Percentiles rank a stretch among this genome's conserved stretches.
phyloP scores from a whole-genome alignment of 2,888 invertebrate genomes.

The Smittia sp. region DNA sequence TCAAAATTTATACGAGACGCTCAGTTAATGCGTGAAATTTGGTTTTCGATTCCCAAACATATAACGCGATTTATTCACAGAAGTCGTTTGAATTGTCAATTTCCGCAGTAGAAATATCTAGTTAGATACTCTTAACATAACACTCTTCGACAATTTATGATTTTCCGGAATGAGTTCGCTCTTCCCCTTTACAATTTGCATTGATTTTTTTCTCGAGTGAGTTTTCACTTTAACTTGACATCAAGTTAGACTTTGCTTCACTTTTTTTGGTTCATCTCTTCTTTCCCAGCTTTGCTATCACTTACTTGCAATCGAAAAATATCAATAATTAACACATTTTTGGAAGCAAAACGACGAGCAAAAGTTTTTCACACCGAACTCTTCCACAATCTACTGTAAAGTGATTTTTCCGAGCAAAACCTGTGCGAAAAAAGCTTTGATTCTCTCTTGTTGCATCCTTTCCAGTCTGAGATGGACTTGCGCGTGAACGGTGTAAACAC shows the following conservation, averaged over 20 bases:
- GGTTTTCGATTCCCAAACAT: too few relatives aligned
- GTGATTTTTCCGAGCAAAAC: slow-evolving; percentile 2
- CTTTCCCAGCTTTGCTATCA: neutral
- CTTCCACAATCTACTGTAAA: neutral
- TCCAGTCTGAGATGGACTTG: slow-evolving; percentile 26
- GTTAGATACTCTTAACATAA: too few relatives aligned
- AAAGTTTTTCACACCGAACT: neutral
- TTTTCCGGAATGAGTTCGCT: too few relatives aligned
- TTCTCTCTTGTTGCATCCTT: slow-evolving; percentile 27
- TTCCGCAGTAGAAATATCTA: too few relatives aligned
- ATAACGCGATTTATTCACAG: too few relatives aligned
- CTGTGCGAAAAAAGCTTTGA: slow-evolving; percentile 13
- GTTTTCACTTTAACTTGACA: too few relatives aligned
- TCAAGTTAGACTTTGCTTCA: neutral
- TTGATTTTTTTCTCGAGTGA: too few relatives aligned
- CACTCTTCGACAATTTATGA: too few relatives aligned
- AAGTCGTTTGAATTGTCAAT: too few relatives aligned
- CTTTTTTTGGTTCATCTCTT: neutral
- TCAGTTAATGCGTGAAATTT: too few relatives aligned
- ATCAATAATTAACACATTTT: neutral
- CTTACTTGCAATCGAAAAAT: neutral
- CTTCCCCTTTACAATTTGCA: too few relatives aligned
- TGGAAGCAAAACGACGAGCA: neutral
- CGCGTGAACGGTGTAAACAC: slow-evolving; percentile 30
- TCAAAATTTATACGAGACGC: too few relatives aligned